Evolutionary conservation across 2,113 vertebrate species (phyloP).

Genomic region (Rhinogobius similis): DNA sequence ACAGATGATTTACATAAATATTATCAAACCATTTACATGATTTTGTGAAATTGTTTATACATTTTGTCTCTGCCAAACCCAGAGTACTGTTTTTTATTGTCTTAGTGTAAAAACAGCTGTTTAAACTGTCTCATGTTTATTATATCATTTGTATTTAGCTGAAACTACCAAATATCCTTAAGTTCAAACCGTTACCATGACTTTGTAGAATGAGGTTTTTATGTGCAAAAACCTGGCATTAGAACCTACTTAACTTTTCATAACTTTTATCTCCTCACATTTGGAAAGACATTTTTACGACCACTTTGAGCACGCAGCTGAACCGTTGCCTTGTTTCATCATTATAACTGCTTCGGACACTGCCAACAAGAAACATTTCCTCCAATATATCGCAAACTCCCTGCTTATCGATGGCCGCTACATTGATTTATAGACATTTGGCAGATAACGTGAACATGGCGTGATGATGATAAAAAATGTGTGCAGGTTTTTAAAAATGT

Average conservation of each 20-base stretch:
- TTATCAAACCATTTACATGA: too few species aligned
- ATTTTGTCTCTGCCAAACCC: too few species aligned
- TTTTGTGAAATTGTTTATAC: too few species aligned
- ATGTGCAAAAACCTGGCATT: not conserved
- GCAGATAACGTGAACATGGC: too few species aligned
- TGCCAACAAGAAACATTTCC: not conserved
- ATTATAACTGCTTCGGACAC: not conserved
- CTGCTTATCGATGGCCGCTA: not conserved
- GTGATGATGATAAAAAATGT: not conserved
- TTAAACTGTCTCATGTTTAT: not conserved
- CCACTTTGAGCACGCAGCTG: not conserved
- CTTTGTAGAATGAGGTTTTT: not conserved
- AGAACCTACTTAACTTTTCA: not conserved
- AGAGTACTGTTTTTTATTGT: too few species aligned
- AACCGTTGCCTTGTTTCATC: not conserved
- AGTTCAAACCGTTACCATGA: not conserved
- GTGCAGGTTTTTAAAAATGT: not conserved
- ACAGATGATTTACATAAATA: too few species aligned
- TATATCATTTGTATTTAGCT: not conserved
- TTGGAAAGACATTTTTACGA: not conserved
- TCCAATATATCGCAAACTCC: not conserved
- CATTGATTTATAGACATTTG: too few species aligned
- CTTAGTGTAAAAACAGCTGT: too few species aligned
- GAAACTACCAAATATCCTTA: not conserved
- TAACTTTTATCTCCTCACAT: not conserved